Percentiles rank a stretch among this genome's conserved stretches.
Evolutionary conservation across 1,140 invertebrate genomes (phyloP).

Genomic region (Melanaphis sacchari): DNA sequence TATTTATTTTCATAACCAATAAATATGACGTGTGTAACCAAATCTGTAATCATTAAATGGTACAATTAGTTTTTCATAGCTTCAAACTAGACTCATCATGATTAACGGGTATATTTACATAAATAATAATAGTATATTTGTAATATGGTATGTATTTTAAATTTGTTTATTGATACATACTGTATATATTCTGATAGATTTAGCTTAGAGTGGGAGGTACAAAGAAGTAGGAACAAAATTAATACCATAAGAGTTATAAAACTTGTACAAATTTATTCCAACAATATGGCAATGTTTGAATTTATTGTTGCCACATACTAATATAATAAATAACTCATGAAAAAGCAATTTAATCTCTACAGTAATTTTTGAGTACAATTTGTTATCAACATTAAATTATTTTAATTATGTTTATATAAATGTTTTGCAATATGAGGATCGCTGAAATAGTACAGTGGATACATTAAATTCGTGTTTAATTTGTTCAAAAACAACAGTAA

Average conservation of each 20-base stretch:
- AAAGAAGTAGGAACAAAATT: background rate
- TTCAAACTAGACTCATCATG: background rate
- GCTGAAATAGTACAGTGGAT: background rate
- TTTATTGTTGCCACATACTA: background rate
- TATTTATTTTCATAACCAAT: too few relatives aligned
- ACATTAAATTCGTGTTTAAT: background rate
- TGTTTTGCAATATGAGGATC: background rate
- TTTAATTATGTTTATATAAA: background rate
- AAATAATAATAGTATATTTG: background rate
- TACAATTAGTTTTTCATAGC: background rate
- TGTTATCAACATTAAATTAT: background rate
- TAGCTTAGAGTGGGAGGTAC: background rate
- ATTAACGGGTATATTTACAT: too few relatives aligned
- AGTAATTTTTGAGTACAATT: too few relatives aligned
- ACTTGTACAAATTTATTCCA: background rate
- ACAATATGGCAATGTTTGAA: background rate
- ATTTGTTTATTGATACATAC: background rate
- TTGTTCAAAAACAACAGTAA: background rate
- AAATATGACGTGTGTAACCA: too few relatives aligned
- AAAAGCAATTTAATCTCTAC: too few relatives aligned
- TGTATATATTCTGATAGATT: background rate
- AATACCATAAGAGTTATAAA: background rate
- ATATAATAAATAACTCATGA: too few relatives aligned
- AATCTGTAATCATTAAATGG: background rate
- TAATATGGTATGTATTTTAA: background rate